Evolutionary conservation across 2,888 invertebrate species (phyloP).

Genomic region (Drosophila picticornis): DNA sequence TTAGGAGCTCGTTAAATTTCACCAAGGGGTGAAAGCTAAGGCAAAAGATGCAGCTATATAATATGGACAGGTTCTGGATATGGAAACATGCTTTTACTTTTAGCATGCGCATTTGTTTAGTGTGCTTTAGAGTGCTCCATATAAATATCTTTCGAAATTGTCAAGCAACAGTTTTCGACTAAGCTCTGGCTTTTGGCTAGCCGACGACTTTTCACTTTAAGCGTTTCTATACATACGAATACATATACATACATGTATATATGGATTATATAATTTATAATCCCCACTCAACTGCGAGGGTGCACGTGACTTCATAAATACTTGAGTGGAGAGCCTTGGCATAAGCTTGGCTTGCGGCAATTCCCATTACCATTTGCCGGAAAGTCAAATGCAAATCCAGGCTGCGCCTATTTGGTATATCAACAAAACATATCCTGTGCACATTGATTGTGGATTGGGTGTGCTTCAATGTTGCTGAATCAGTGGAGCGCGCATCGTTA

Average conservation of each 20-base stretch:
- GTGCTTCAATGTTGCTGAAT: constrained; percentile 35
- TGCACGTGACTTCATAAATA: constrained; percentile 64
- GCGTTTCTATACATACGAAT: constrained; percentile 13
- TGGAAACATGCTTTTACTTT: constrained; percentile 64
- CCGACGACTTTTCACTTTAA: constrained; percentile 13
- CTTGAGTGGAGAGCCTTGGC: constrained; percentile 24
- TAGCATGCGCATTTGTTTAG: constrained; percentile 3
- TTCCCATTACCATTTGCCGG: constrained; percentile 31
- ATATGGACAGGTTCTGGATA: constrained; percentile 30
- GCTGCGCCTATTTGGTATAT: constrained; percentile 13
- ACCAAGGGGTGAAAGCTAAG: constrained; percentile 66
- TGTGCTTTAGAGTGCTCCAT: constrained; percentile 3
- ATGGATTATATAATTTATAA: constrained; percentile 51
- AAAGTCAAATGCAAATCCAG: constrained; percentile 46
- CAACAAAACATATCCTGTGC: constrained; percentile 7
- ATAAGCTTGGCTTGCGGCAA: constrained; percentile 65
- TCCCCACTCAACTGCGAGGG: constrained; percentile 28
- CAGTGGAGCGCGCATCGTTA: constrained; percentile 66
- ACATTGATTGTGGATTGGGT: background rate
- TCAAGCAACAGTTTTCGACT: constrained; percentile 51
- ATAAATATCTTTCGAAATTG: constrained; percentile 29
- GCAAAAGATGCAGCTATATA: constrained; percentile 25
- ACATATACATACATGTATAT: constrained; percentile 25
- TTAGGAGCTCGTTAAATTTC: constrained; percentile 78
- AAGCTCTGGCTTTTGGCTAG: constrained; percentile 1